Percentiles rank a stretch among this genome's conserved stretches.
phyloP scores from a whole-genome alignment of 23 tunicate species.

The Phallusia fumigata region DNA sequence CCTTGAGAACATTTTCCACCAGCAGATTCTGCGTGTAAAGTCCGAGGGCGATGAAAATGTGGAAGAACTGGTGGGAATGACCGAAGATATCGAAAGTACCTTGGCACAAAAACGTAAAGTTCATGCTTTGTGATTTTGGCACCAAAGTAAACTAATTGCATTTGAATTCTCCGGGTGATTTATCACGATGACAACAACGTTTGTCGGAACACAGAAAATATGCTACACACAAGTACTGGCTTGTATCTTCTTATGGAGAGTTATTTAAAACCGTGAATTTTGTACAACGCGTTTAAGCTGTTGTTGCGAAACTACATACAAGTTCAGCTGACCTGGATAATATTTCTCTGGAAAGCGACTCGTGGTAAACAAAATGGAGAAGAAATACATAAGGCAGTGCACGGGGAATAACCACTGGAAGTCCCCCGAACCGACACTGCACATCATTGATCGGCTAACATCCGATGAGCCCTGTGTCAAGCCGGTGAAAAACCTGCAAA shows the following conservation, averaged over 20 bases:
- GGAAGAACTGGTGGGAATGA: slow-evolving; percentile 74
- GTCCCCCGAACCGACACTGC: neutral
- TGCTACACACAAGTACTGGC: no score
- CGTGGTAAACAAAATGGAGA: slow-evolving; percentile 19
- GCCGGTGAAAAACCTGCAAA: neutral
- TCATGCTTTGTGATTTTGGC: no score
- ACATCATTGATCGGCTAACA: neutral
- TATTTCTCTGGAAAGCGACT: slow-evolving; percentile 61
- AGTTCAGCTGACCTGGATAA: slow-evolving; percentile 47
- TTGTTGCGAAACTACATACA: no score
- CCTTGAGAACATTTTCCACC: slow-evolving; percentile 30
- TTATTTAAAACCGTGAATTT: no score
- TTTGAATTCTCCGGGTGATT: no score
- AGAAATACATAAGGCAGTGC: slow-evolving; percentile 5
- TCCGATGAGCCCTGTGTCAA: neutral
- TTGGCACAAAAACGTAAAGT: no score
- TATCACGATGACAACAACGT: no score
- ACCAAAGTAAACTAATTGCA: no score
- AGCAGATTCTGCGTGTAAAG: slow-evolving; percentile 49
- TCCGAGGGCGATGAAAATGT: slow-evolving; percentile 57
- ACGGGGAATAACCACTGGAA: neutral
- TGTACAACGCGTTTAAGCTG: no score
- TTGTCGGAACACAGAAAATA: no score
- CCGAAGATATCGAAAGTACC: slow-evolving; percentile 68
- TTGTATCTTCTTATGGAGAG: no score